Base-by-base conservation (phyloP, 2,113 vertebrate species). In the Ophiodon elongatus region DNA sequence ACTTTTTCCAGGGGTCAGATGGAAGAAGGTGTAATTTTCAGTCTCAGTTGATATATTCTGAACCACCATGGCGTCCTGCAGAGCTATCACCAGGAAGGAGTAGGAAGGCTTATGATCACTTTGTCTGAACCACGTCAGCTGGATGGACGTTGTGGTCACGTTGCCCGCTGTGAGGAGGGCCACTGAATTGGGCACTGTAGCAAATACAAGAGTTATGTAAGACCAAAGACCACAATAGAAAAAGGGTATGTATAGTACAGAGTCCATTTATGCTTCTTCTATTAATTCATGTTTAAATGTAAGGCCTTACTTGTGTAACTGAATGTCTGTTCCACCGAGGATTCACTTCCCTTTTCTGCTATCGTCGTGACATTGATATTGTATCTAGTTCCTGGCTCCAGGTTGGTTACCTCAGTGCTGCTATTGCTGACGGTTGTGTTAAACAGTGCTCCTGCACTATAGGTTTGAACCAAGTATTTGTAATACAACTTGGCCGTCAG, bases 251-350 rank as follows among this genome's bases (percentile, higher is more conserved):
- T n/a, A n/a, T 27, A 13, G 7, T 23, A n/a, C 8, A 52, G 6
- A 35, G 43, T 33, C 4, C 4, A n/a, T 52, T 8, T 21, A 62
- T 7, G 19, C 23, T 50, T 69, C 19, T 15, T 41, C 35, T 2
- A 27, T 57, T 14, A 25, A 13, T 27, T 4, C 21, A 8, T 23
- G 1, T 41, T 27, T 37, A 8, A 79, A 57, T 60, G 7, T 9
- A 31, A 57, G 3, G 25, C 71, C 88, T 91, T 92, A 95, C 92
- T 76, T 76, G 94, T 95, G 76, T 78, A 89, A 76, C 17, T 60
- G 66, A 50, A 78, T 0, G 54, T 73, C 8, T 27, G 17, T 65
- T 71, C 59, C 6, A 25, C 5, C 0, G 7, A 35, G 17, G 90
- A 91, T 35, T 75, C 1, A 73, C 29, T 79, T 37, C 10, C 75